Evolutionary conservation across 2,888 invertebrate genomes (phyloP).

Genomic region (Aleiodes testaceus): DNA sequence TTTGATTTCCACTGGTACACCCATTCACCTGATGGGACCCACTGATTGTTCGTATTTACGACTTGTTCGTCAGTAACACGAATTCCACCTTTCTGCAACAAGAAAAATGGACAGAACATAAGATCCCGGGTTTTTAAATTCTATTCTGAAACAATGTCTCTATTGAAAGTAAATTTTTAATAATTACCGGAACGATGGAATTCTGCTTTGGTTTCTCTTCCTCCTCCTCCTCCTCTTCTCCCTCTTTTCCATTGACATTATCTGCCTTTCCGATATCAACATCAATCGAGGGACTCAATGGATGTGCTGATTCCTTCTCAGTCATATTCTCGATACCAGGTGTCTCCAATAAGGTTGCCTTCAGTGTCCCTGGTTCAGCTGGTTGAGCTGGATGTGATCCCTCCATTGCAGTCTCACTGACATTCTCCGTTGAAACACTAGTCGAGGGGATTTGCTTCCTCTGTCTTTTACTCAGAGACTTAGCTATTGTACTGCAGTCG

Average conservation of each 20-base stretch:
- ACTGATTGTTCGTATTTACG: conserved; percentile 72
- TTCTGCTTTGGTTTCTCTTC: conserved; percentile 57
- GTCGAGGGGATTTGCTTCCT: conserved; percentile 70
- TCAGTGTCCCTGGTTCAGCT: conserved; percentile 93
- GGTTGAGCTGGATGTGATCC: conserved; percentile 88
- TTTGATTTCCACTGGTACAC: conserved; percentile 97
- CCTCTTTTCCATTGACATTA: conserved; percentile 51
- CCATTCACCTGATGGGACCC: conserved; percentile 98
- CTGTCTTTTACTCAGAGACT: conserved; percentile 79
- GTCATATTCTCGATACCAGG: conserved; percentile 95
- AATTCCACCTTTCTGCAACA: conserved; percentile 78
- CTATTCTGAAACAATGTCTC: not conserved
- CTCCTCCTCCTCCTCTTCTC: conserved; percentile 51
- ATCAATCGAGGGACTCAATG: conserved; percentile 69
- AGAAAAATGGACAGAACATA: not conserved
- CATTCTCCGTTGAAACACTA: conserved; percentile 74
- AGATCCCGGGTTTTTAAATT: too few relatives aligned
- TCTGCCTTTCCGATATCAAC: conserved; percentile 57
- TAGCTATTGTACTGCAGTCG: conserved; percentile 91
- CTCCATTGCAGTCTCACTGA: conserved; percentile 83
- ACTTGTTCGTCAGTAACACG: conserved; percentile 74
- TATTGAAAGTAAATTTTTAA: not conserved
- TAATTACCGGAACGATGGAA: conserved; percentile 70
- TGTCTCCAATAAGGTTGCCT: conserved; percentile 92
- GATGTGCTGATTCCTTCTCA: conserved; percentile 94